Evolutionary conservation across 2,888 invertebrate genomes (phyloP).

Genomic region (Vesta saturnalis): DNA sequence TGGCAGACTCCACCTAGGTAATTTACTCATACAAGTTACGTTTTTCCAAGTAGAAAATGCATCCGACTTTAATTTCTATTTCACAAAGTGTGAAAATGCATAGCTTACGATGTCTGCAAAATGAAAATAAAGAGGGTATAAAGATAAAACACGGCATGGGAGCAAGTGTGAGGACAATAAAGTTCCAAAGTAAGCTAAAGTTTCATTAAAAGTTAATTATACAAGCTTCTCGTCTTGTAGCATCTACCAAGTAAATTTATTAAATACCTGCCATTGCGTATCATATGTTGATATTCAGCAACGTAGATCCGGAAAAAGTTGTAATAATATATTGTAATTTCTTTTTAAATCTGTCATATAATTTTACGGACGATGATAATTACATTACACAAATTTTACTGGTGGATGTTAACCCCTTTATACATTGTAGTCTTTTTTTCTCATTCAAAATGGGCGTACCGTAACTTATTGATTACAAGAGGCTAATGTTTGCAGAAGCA

Average conservation of each 20-base stretch:
- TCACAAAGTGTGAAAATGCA: no score
- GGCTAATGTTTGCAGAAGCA: conserved; percentile 27
- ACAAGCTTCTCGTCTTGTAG: conserved; percentile 47
- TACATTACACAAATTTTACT: not conserved
- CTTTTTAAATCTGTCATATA: no score
- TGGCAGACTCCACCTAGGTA: no score
- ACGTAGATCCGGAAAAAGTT: no score
- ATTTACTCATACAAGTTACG: no score
- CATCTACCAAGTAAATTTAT: conserved; percentile 49
- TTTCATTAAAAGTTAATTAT: conserved; percentile 51
- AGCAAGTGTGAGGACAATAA: conserved; percentile 36
- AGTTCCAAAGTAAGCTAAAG: conserved; percentile 47
- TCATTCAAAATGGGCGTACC: conserved; percentile 4
- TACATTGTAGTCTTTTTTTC: not conserved
- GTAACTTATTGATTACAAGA: conserved; percentile 25
- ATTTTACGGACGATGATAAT: no score
- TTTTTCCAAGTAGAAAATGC: no score
- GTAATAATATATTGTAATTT: no score
- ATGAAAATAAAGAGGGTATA: no score
- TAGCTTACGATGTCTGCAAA: no score
- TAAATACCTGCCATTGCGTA: conserved; percentile 35
- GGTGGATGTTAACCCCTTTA: not conserved
- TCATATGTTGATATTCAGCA: not conserved
- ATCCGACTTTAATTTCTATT: no score
- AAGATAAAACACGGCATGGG: not conserved